Evolutionary conservation across 2,797 vertebrate species (phyloP).

Genomic region (Chaunax sp.): DNA sequence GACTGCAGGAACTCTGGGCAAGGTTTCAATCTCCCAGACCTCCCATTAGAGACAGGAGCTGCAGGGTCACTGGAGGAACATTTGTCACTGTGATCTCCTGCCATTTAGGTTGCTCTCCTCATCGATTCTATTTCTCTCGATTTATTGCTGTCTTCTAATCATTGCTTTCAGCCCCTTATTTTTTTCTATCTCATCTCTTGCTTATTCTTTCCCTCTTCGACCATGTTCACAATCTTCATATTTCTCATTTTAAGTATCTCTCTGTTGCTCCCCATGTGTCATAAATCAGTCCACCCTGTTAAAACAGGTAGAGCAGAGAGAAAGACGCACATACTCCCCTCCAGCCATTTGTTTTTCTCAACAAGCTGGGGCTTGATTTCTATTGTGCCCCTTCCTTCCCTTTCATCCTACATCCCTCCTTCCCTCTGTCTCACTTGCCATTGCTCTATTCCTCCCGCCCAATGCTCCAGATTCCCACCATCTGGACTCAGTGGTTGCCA

Average conservation of each 20-base stretch:
- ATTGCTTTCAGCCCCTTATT: conserved; percentile 11
- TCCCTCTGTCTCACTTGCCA: conserved; percentile 35
- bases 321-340: conserved; percentile 56
- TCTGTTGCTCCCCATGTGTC: conserved; percentile 4
- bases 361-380: conserved; percentile 45
- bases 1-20: conserved; percentile 69
- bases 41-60: conserved; percentile 63
- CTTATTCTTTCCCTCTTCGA: conserved; percentile 12
- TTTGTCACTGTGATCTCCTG: conserved; percentile 77
- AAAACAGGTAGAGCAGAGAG: conserved; percentile 53
- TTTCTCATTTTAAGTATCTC: conserved; percentile 24
- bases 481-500: conserved; percentile 83
- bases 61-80: conserved; percentile 62
- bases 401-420: conserved; percentile 59
- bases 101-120: conserved; percentile 59
- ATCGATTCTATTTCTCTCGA: conserved; percentile 32
- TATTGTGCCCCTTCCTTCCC: conserved; percentile 45
- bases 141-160: conserved; percentile 25
- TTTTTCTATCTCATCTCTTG: conserved; percentile 15
- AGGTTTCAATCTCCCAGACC: conserved; percentile 68
- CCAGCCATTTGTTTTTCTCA: conserved; percentile 73
- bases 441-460: conserved; percentile 56
- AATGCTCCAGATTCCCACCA: conserved; percentile 81
- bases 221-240: conserved; percentile 26
- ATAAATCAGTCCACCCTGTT: conserved; percentile 59